Evolutionary conservation across 2,888 invertebrate species (phyloP).

Genomic region (Desoria tigrina): DNA sequence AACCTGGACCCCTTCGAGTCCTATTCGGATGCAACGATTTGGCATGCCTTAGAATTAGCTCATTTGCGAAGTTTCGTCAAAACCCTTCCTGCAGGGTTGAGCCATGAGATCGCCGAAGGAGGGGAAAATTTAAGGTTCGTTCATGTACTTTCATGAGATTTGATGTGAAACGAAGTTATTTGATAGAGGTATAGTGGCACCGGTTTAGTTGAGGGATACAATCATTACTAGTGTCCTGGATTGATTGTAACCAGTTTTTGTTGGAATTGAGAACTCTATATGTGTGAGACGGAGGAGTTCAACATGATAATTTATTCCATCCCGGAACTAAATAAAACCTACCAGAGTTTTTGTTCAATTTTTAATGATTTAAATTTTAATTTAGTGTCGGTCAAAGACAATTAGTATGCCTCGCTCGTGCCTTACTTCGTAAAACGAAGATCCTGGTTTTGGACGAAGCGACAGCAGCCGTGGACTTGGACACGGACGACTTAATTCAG

Average conservation of each 20-base stretch:
- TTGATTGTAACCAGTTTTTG: no score
- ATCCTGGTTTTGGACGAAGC: conserved; percentile 58
- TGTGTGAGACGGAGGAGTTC: no score
- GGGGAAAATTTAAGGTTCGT: conserved; percentile 72
- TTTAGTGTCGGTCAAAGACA: conserved; percentile 57
- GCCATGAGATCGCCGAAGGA: conserved; percentile 84
- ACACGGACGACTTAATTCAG: conserved; percentile 61
- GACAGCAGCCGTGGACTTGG: conserved; percentile 61
- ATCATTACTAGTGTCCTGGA: no score
- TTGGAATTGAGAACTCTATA: no score
- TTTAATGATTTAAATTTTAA: not conserved
- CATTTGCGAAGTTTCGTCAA: conserved; percentile 84
- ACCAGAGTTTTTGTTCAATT: no score
- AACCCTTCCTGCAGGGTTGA: conserved; percentile 72
- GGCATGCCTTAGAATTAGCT: conserved; percentile 84
- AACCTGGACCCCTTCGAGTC: conserved; percentile 88
- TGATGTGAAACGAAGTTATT: not conserved
- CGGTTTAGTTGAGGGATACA: not conserved
- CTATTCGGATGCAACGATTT: conserved; percentile 78
- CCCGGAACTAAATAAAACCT: not conserved
- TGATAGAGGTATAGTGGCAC: no score
- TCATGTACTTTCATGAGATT: not conserved
- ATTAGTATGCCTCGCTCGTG: conserved; percentile 56
- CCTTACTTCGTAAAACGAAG: conserved; percentile 56
- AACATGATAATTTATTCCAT: no score